Evolutionary conservation across 2,888 invertebrate species (phyloP).

Genomic region (Phaedon cochleariae): DNA sequence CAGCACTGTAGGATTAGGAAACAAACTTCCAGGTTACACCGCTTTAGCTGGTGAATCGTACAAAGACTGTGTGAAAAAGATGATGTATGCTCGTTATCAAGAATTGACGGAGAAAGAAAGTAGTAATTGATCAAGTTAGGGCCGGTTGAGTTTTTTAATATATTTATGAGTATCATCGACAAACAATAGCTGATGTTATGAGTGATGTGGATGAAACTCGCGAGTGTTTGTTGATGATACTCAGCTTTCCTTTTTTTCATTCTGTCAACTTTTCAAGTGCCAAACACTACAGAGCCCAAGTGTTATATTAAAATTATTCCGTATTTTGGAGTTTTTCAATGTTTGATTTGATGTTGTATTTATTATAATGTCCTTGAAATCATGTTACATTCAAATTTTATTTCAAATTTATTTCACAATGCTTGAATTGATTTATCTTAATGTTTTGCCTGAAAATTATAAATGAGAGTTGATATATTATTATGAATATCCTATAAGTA

Average conservation of each 20-base stretch:
- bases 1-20: slow-evolving; percentile 84
- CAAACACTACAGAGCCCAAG: too few relatives aligned
- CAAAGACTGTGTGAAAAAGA: slow-evolving; percentile 88
- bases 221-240: too few relatives aligned
- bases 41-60: slow-evolving; percentile 86
- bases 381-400: too few relatives aligned
- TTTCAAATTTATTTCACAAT: too few relatives aligned
- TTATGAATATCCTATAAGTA: too few relatives aligned
- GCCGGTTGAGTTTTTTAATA: background rate
- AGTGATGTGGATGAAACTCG: background rate
- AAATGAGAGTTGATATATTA: too few relatives aligned
- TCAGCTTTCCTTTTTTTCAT: background rate
- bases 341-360: too few relatives aligned
- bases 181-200: background rate
- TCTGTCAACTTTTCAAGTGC: background rate
- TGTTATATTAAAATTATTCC: too few relatives aligned
- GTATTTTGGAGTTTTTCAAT: too few relatives aligned
- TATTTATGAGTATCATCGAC: background rate
- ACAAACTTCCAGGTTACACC: slow-evolving; percentile 79
- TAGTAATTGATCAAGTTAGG: slow-evolving; percentile 28
- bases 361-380: too few relatives aligned
- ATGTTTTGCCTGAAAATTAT: too few relatives aligned
- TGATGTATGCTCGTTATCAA: slow-evolving; percentile 88
- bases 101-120: slow-evolving; percentile 75
- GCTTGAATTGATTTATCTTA: too few relatives aligned